Evolutionary conservation across 2,797 vertebrate species (phyloP).

Genomic region (Liasis olivaceus): DNA sequence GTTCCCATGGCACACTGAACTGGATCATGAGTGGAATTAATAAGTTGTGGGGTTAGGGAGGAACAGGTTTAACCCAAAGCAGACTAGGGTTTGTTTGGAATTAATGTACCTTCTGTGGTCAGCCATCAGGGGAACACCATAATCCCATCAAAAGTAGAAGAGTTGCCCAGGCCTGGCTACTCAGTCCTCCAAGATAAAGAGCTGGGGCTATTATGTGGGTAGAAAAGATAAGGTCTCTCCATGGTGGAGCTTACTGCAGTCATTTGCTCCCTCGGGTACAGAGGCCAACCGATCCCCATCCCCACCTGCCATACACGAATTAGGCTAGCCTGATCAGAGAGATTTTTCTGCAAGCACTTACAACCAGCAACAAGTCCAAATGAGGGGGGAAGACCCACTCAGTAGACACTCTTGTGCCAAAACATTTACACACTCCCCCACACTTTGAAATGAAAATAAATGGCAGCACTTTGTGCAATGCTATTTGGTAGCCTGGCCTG

Average conservation of each 20-base stretch:
- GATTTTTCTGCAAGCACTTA: neutral
- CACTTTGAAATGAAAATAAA: neutral
- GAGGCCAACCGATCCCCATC: neutral
- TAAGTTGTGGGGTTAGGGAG: neutral
- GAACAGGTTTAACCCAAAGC: neutral
- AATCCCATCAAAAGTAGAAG: neutral
- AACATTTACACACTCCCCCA: neutral
- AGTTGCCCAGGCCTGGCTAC: neutral
- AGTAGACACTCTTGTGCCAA: neutral
- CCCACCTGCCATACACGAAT: neutral
- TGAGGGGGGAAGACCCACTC: neutral
- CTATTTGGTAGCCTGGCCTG: neutral
- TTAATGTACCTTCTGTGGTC: neutral
- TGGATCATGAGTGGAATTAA: neutral
- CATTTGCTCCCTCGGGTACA: neutral
- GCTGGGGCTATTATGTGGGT: neutral
- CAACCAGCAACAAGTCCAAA: neutral
- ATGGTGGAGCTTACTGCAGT: neutral
- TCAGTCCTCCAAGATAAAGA: neutral
- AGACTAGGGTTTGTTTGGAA: neutral
- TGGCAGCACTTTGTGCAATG: neutral
- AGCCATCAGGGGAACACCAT: neutral
- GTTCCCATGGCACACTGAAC: neutral
- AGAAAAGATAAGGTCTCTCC: neutral
- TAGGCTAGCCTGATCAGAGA: neutral